Evolutionary conservation across 2,797 vertebrate genomes (phyloP).

Genomic region (Lepus oiostolus): DNA sequence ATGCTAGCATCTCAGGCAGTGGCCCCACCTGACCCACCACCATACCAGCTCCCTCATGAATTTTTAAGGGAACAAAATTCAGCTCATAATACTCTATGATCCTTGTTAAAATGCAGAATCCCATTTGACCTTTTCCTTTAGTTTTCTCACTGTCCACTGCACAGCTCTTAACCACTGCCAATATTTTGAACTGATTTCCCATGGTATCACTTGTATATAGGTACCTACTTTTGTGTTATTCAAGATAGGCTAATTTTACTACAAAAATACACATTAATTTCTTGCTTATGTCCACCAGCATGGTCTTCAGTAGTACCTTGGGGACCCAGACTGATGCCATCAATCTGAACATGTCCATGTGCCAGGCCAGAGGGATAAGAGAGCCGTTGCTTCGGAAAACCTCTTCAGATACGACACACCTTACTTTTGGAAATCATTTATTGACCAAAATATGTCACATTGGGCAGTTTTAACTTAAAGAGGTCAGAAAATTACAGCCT

Average conservation of each 20-base stretch:
- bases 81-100: not conserved
- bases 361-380: not conserved
- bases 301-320: not conserved
- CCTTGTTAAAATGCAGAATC: not conserved
- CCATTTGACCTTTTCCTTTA: not conserved
- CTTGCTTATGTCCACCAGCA: not conserved
- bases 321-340: not conserved
- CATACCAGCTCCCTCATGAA: no score
- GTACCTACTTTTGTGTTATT: not conserved
- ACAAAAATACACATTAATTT: not conserved
- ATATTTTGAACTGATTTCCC: not conserved
- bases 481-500: not conserved
- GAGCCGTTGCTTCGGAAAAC: not conserved
- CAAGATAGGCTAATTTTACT: conserved; percentile 5
- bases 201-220: not conserved
- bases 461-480: not conserved
- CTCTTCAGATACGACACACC: not conserved
- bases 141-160: not conserved
- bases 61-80: not conserved
- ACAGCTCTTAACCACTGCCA: not conserved
- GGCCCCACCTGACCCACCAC: no score
- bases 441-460: not conserved
- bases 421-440: not conserved
- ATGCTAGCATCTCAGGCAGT: no score
- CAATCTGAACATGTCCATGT: not conserved